These are phyloP conservation scores for Cataglyphis albicans DNA, from an alignment of 2,888 invertebrate genomes.

Conservation along the genomic window DNA sequence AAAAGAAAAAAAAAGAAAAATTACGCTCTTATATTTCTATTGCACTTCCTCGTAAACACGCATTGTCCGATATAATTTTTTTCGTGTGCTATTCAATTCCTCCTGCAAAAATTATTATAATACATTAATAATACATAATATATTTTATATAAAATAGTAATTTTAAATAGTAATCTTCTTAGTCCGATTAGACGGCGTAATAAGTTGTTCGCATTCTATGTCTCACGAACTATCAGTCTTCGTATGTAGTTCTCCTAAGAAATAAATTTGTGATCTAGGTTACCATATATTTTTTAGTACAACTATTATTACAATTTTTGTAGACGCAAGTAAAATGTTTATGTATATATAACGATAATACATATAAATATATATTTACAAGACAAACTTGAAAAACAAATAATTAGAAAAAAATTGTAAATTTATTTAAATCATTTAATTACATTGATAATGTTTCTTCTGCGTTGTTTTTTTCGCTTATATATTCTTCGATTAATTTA, in stretches of 20 bases:
- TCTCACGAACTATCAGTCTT: constrained; percentile 77
- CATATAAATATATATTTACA: neutral
- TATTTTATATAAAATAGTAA: constrained; percentile 78
- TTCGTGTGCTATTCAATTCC: constrained; percentile 72
- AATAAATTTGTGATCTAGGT: constrained; percentile 9
- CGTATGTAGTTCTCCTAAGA: constrained; percentile 75
- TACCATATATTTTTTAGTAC: neutral
- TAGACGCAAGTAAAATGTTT: neutral
- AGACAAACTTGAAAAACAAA: neutral
- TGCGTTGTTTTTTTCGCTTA: neutral
- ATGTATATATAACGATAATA: neutral
- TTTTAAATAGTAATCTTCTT: constrained; percentile 69
- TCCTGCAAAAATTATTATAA: constrained; percentile 68
- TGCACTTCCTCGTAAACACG: constrained; percentile 74
- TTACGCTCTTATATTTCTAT: constrained; percentile 72
- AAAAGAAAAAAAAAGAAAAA: constrained; percentile 27
- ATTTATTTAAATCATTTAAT: neutral
- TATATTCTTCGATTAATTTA: neutral
- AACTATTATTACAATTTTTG: neutral
- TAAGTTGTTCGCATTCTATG: constrained; percentile 67
- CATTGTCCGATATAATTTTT: constrained; percentile 42
- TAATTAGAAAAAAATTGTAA: neutral
- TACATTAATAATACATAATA: constrained; percentile 78
- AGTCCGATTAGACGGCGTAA: constrained; percentile 76
- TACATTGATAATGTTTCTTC: neutral